Base-by-base conservation (phyloP, 2,888 invertebrate genomes). In the Temnothorax unifasciatus region DNA sequence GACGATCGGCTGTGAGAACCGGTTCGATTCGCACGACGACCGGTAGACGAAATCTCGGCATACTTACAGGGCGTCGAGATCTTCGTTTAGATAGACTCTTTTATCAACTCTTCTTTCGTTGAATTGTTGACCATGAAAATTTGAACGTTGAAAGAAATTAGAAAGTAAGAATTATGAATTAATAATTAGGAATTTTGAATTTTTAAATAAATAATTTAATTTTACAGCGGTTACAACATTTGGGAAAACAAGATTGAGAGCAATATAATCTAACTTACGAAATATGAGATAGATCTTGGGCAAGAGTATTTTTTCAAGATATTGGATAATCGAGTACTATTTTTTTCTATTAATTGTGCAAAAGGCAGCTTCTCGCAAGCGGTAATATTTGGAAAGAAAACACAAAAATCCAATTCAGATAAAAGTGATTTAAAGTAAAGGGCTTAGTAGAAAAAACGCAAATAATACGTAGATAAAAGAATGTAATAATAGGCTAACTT, bases 1-100 rank as follows among this genome's bases (percentile, higher is more conserved):
- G 50, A 79, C 69, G 13, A 79, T 8, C 57, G 47, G 73, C 29
- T 52, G 71, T 71, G 73, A 82, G 29, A 59, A 50, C 50, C 57
- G 77, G 29, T 68, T 13, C 21, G 21, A 44, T 57, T 84, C 15
- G 74, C 79, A 71, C 38, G 38, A 75, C 75, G 61, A 52, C 38
- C 71, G 64, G 47, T 44, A 25, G 41, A n/a, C 25, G 77, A 81
- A 83, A 68, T 85, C 79, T 61, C 63, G 79, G 21, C 15, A 15
- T 54, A 41, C 8, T 76, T 64, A 34, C 21, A 21, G 18, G n/a
- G 6, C 44, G 29, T 18, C 11, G 29, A 34, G 21, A 54, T 69
- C 21, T 59, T 47, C 34, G 11, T 52, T 68, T 69, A 69, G 15
- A 68, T n/a, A 29, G 15, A 57, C 21, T 57, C 8, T 21, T 15